Evolutionary conservation across 1,140 invertebrate genomes (phyloP).

Genomic region (Halyomorpha halys): DNA sequence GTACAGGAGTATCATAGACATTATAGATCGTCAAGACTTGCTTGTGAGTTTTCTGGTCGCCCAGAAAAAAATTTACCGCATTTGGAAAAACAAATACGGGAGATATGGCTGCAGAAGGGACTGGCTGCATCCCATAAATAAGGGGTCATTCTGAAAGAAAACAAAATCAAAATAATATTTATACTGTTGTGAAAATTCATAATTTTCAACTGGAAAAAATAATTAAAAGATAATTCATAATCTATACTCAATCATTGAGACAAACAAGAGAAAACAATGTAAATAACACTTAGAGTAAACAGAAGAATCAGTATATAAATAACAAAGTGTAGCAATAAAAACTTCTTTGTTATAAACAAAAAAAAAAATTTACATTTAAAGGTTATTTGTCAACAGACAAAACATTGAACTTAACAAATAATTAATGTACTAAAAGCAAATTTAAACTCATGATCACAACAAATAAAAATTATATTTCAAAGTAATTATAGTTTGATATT

Average conservation of each 20-base stretch:
- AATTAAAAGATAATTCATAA: not conserved
- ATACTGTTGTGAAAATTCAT: not conserved
- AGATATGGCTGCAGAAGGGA: slow-evolving; percentile 38
- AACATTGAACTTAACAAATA: no score
- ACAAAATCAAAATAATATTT: not conserved
- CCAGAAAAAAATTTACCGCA: slow-evolving; percentile 64
- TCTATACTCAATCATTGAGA: not conserved
- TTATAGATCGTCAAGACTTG: slow-evolving; percentile 79
- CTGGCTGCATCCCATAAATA: slow-evolving; percentile 28
- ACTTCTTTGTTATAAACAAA: no score
- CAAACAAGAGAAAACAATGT: not conserved
- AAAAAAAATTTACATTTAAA: no score
- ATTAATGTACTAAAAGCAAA: no score
- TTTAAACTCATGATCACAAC: no score
- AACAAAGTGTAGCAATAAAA: no score
- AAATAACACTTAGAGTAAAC: not conserved
- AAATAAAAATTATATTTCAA: no score
- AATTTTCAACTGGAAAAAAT: not conserved
- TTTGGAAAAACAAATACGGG: slow-evolving; percentile 77
- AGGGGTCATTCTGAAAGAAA: slow-evolving; percentile 10
- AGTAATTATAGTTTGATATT: no score
- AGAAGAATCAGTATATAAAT: no score
- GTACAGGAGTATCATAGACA: slow-evolving; percentile 74
- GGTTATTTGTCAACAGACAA: no score
- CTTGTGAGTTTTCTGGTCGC: slow-evolving; percentile 63